A percentile compares a stretch with the other conserved stretches of the same genome.
These are phyloP conservation scores for Oxycera nigricornis DNA, from an alignment of 2,888 invertebrate genomes.

Conservation along the genomic window DNA sequence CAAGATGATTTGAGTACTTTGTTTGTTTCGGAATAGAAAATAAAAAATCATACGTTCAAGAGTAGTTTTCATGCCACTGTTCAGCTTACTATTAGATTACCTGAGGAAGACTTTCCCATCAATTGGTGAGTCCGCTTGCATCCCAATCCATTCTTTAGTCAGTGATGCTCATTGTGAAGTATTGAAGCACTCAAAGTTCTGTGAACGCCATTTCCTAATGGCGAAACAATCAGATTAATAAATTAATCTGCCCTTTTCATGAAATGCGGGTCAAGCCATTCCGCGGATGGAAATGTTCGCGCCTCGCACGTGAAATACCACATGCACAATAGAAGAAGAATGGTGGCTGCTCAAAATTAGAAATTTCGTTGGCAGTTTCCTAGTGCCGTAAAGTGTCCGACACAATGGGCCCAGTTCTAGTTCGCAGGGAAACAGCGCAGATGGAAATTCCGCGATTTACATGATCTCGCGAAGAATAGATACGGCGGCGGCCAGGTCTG, in stretches of 20 bases:
- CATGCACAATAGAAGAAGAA: neutral
- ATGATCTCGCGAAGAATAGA: neutral
- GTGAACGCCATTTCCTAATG: too few species aligned
- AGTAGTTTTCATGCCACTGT: too few species aligned
- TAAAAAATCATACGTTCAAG: too few species aligned
- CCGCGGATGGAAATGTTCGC: neutral
- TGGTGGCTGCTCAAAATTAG: neutral
- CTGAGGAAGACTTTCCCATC: too few species aligned
- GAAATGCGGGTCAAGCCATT: neutral
- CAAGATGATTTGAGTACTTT: too few species aligned
- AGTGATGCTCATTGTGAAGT: too few species aligned
- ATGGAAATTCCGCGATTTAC: constrained; percentile 1
- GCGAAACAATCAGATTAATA: too few species aligned
- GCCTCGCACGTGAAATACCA: neutral
- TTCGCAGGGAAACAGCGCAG: constrained; percentile 18
- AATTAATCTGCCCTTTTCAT: neutral
- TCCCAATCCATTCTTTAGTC: too few species aligned
- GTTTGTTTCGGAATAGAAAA: too few species aligned
- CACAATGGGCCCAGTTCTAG: constrained; percentile 4
- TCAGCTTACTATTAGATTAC: too few species aligned
- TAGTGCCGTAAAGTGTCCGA: neutral
- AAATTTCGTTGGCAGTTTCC: neutral
- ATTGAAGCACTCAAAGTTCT: too few species aligned
- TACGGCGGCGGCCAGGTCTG: neutral
- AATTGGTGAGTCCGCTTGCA: too few species aligned